Base-by-base conservation (phyloP, 92 coral and sea anemone species). In the Heliopora coerulea region DNA sequence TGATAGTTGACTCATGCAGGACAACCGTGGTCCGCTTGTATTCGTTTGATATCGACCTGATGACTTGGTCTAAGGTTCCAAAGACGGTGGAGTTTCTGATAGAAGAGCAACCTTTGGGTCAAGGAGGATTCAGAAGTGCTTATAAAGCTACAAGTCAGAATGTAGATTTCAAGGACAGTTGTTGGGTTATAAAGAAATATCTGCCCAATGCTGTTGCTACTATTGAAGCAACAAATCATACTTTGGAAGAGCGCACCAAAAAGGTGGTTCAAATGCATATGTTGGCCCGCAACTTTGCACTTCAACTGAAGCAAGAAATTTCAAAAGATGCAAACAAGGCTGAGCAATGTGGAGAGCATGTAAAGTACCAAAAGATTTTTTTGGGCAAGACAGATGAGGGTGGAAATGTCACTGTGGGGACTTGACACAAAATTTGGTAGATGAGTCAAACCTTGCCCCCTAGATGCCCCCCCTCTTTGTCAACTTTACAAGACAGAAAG, bases 181-280 rank as follows among this genome's bases (percentile, higher is more conserved):
- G 50, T 34, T 82, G 86, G 89, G 86, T 86, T 12, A 35, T 79
- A 20, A 79, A 84, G 48, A 72, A 62, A 49, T 84, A 79, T 54
- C 81, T 84, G 9, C 68, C 50, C 31, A 48, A 39, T 11, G 81
- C 81, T 18, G 28, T 50, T 19, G 78, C 79, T 0, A 66, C 49
- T 29, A 84, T 79, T 54, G 78, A 39, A 42, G 46, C 41, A 56
- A 48, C 64, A 49, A 57, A 46, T 33, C 83, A 72, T 44, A 72
- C 88, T 11, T 24, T 33, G 37, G 84, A 84, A 37, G 35, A 84
- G 59, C 88, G 79, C 59, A 84, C 88, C 15, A 40, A 44, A 17
- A 79, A 79, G 64, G 49, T 56, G 3, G 88, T 84, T 26, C 88
- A 86, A 44, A 82, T 78, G 86, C 89, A 86, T 31, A 52, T 70